These are phyloP conservation scores for Drosophila pallidifrons DNA, from an alignment of 1,140 invertebrate genomes.

Conservation along the genomic window DNA sequence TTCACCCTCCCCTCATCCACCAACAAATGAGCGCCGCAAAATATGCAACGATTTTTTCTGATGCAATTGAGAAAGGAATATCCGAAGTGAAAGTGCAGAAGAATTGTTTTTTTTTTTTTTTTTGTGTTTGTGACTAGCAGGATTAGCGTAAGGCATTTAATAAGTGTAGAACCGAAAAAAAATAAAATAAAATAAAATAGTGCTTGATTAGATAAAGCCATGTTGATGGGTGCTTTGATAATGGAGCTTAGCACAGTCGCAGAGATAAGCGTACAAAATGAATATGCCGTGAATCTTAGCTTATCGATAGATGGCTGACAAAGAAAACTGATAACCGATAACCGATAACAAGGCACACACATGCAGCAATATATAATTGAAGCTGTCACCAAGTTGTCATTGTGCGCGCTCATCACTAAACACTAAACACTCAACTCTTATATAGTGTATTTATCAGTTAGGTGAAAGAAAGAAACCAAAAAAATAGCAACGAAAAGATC, in stretches of 20 bases:
- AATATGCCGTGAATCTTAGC: neutral
- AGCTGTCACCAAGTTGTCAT: neutral
- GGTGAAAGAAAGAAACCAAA: too few species aligned
- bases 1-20: neutral
- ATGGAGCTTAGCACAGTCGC: neutral
- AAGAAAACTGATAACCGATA: neutral
- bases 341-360: neutral
- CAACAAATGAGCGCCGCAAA: constrained; percentile 14
- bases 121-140: too few species aligned
- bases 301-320: constrained; percentile 12
- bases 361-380: too few species aligned
- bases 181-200: too few species aligned
- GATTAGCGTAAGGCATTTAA: constrained; percentile 1
- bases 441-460: too few species aligned
- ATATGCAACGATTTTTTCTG: constrained; percentile 33
- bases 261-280: constrained; percentile 1
- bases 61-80: too few species aligned
- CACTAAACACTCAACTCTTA: too few species aligned
- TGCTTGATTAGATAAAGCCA: neutral
- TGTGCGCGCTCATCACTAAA: too few species aligned
- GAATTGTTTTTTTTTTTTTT: too few species aligned
- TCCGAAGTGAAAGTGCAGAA: constrained; percentile 25
- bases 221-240: neutral
- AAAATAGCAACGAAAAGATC: too few species aligned
- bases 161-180: neutral